A percentile compares a stretch with the other conserved stretches of the same genome.
These are phyloP conservation scores for Macaria notata DNA, from an alignment of 2,888 invertebrate genomes.

Conservation along the genomic window DNA sequence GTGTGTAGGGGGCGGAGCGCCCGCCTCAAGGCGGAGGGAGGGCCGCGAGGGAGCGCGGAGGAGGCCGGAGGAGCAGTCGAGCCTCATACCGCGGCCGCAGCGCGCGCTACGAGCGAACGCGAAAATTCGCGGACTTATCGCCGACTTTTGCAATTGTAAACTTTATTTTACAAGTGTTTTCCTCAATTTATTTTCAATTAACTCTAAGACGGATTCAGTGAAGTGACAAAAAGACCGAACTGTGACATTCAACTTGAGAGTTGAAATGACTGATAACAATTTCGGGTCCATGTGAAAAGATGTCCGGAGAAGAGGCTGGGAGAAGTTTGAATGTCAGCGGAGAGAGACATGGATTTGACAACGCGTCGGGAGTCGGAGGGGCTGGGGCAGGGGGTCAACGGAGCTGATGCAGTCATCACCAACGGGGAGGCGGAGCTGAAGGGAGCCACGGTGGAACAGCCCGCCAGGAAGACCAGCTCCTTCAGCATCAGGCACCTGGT, in stretches of 20 bases:
- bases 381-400: slow-evolving; percentile 36
- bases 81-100: slow-evolving; percentile 62
- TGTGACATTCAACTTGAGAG: slow-evolving; percentile 2
- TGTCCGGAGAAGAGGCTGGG: slow-evolving; percentile 23
- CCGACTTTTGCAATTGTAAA: slow-evolving; percentile 33
- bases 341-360: slow-evolving; percentile 73
- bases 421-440: slow-evolving; percentile 66
- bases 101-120: slow-evolving; percentile 66
- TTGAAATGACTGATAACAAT: slow-evolving; percentile 16
- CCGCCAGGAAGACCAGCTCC: slow-evolving; percentile 61
- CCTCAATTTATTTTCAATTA: no score
- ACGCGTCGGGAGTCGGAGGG: slow-evolving; percentile 64
- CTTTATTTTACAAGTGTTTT: neutral
- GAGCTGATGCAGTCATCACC: slow-evolving; percentile 42
- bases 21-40: slow-evolving; percentile 75
- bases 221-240: slow-evolving; percentile 16
- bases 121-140: slow-evolving; percentile 47
- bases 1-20: slow-evolving; percentile 53
- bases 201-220: slow-evolving; percentile 25
- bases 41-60: slow-evolving; percentile 57
- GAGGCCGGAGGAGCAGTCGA: slow-evolving; percentile 76
- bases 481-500: slow-evolving; percentile 74
- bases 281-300: slow-evolving; percentile 31
- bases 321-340: slow-evolving; percentile 30
- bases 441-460: slow-evolving; percentile 53